These are phyloP conservation scores for Hydraecia micacea DNA, from an alignment of 2,888 invertebrate genomes.

Conservation along the genomic window DNA sequence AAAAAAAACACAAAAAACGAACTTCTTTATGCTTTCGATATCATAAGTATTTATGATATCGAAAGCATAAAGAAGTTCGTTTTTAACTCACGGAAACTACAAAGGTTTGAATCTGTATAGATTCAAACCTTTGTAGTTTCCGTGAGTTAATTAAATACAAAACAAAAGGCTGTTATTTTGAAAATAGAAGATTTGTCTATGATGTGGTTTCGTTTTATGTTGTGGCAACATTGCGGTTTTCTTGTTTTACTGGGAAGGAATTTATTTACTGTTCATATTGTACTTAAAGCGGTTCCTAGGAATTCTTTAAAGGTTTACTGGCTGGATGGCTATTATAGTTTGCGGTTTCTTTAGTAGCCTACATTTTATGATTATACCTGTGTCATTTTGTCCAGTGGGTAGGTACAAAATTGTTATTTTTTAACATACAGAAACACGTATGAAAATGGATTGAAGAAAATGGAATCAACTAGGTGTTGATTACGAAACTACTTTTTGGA, in stretches of 20 bases:
- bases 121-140: constrained; percentile 35
- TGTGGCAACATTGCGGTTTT: constrained; percentile 52
- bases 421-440: not conserved
- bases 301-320: constrained; percentile 29
- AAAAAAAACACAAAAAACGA: not conserved
- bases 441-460: no score
- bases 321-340: constrained; percentile 1
- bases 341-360: constrained; percentile 37
- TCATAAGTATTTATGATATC: no score
- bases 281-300: constrained; percentile 6
- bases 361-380: constrained; percentile 20
- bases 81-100: no score
- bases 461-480: no score
- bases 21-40: not conserved
- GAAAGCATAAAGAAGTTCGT: no score
- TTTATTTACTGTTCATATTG: constrained; percentile 49
- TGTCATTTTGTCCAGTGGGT: not conserved
- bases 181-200: constrained; percentile 46
- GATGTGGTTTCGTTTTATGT: constrained; percentile 61
- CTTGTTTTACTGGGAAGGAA: constrained; percentile 38
- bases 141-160: constrained; percentile 49
- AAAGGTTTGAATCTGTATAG: no score
- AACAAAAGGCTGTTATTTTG: constrained; percentile 54
- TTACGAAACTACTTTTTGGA: not conserved
- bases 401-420: not conserved